phyloP scores from a whole-genome alignment of 2,113 vertebrate genomes.

The Xiphorhynchus elegans region DNA sequence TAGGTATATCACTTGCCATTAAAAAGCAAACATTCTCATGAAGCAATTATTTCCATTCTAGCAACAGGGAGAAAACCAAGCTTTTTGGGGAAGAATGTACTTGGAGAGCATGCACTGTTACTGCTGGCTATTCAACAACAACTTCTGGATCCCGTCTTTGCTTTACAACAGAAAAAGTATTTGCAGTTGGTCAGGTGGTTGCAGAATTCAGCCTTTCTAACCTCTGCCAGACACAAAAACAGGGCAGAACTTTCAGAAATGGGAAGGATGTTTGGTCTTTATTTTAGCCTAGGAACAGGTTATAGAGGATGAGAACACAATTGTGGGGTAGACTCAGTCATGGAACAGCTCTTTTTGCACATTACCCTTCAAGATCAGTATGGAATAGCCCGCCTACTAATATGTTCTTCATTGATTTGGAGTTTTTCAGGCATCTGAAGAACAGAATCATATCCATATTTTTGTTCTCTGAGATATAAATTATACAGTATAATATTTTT shows the following conservation, averaged over 20 bases:
- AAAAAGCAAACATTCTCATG: not conserved
- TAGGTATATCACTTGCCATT: not conserved
- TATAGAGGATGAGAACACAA: not conserved
- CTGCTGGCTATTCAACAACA: not conserved
- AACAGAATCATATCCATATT: not conserved
- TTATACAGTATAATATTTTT: not conserved
- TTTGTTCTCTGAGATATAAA: conserved; percentile 35
- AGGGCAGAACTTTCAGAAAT: not conserved
- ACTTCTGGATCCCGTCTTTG: not conserved
- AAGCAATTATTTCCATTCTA: not conserved
- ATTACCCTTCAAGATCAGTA: not conserved
- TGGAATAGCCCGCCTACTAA: not conserved
- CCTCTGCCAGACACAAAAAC: not conserved
- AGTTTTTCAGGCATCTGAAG: not conserved
- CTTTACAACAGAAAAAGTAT: not conserved
- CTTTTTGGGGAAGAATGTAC: not conserved
- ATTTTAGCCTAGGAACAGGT: not conserved
- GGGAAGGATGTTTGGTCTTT: not conserved
- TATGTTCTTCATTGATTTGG: conserved; percentile 24
- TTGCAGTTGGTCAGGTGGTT: not conserved
- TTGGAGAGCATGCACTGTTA: not conserved
- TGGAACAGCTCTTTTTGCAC: not conserved
- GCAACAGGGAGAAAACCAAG: not conserved
- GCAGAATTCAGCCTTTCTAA: not conserved
- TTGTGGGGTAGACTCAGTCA: not conserved